Base-by-base conservation (phyloP, 2,113 vertebrate genomes). In the Peucedramus taeniatus region DNA sequence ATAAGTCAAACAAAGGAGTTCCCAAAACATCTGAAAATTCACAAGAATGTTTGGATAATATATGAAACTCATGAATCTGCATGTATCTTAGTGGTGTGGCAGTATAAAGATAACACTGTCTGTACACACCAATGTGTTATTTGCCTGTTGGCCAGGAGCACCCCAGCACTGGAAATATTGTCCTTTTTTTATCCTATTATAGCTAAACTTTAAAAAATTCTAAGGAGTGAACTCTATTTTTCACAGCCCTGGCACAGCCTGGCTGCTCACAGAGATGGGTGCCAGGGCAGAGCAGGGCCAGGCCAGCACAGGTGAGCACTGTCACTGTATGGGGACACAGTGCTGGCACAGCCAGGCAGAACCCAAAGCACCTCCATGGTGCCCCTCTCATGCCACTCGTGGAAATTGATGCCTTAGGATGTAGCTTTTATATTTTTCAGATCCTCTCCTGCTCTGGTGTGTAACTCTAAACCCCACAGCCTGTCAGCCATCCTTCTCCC, bases 301-400 rank as follows among this genome's bases (percentile, higher is more conserved):
- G 50, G 28, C 51, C 56, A 57, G 56, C 21, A 6, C 54, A 23
- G 54, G 14, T 13, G 42, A 2, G 33, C 54, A 3, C 28, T 5
- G 26, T 59, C 40, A 19, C 53, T 9, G 39, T 30, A 7, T 1
- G 4, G 40, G 33, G 16, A 35, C 18, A 18, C 37, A 1, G 24
- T 1, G 8, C 45, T 1, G 37, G 74, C 21, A 20, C 42, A 3
- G 35, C 74, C 20, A 15, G 10, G 10, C 17, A 7, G 37, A 39
- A 9, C 3, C 9, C n/a, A 27, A 24, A 28, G n/a, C 0, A 8
- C 10, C 49, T 33, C 3, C 50, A 3, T 0, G 11, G 51, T 13
- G 40, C 64, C 31, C 30, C 9, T 50, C 24, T 24, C 13, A 2
- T 13, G 35, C 18, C 27, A 27, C 33, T 10, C 39, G 0, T 6